A percentile compares a stretch with the other conserved stretches of the same genome.
Conservation (phyloP, 1,140 invertebrate species). For the Leptopilina clavipes region DNA sequence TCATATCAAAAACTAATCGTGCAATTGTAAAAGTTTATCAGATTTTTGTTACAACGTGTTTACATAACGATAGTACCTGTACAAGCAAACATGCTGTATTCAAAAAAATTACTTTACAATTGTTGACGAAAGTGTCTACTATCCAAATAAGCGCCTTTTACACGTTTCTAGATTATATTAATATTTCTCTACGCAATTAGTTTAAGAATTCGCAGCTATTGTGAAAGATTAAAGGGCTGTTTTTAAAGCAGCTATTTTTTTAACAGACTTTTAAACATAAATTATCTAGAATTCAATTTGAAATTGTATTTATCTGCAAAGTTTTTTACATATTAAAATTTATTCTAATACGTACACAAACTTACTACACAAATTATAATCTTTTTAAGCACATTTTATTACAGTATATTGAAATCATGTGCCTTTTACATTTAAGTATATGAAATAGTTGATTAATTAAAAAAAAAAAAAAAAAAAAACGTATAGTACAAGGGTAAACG, state of each 20-base stretch:
- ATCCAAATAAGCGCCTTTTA: not conserved
- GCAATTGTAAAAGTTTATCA: not conserved
- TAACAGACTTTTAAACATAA: not conserved
- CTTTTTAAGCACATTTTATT: not conserved
- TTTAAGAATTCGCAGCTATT: slow-evolving; percentile 14
- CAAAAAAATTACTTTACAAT: not conserved
- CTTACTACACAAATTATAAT: not conserved
- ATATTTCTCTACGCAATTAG: not conserved
- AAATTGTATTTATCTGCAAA: not conserved
- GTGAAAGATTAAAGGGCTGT: not conserved
- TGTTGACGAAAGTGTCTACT: not conserved
- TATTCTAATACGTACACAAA: not conserved
- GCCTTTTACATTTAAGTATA: slow-evolving; percentile 27
- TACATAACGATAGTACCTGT: slow-evolving; percentile 11
- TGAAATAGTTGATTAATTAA: not conserved
- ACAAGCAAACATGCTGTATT: not conserved
- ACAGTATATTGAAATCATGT: not conserved
- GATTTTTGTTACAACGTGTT: not conserved
- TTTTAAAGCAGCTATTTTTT: slow-evolving; percentile 8
- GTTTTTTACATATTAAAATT: not conserved
- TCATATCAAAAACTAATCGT: not conserved
- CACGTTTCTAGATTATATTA: not conserved
- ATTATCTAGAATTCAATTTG: not conserved
- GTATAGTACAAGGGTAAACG: not conserved
- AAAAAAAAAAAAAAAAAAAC: not conserved